These are phyloP conservation scores for Troides helena DNA, from an alignment of 2,888 invertebrate species.

Conservation along the genomic window DNA sequence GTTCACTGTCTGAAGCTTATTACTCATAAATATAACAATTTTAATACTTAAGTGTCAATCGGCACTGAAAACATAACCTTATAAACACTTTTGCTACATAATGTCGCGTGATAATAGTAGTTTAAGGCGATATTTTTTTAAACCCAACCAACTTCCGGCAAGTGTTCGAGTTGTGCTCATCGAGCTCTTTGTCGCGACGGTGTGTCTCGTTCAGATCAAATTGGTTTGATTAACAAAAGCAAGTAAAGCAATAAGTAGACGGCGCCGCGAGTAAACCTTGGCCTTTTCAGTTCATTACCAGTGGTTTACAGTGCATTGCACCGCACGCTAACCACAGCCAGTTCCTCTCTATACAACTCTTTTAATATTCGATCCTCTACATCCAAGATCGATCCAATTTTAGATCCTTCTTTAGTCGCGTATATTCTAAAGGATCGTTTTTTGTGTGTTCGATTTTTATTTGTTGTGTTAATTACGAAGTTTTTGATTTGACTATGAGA, in stretches of 20 bases:
- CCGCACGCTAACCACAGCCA: slow-evolving; percentile 23
- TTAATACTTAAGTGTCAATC: background rate
- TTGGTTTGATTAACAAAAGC: slow-evolving; percentile 25
- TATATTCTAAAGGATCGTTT: too few relatives aligned
- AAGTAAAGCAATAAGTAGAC: slow-evolving; percentile 25
- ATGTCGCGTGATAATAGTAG: slow-evolving; percentile 7
- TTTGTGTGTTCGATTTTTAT: too few relatives aligned
- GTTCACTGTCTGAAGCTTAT: too few relatives aligned
- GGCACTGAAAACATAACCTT: background rate
- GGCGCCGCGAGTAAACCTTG: slow-evolving; percentile 39
- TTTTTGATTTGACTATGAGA: too few relatives aligned
- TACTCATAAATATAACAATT: background rate
- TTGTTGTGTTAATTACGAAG: too few relatives aligned
- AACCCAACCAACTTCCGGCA: slow-evolving; percentile 2
- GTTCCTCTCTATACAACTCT: slow-evolving; percentile 21
- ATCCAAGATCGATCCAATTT: background rate
- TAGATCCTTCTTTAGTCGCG: background rate
- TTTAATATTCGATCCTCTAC: background rate
- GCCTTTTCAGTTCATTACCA: slow-evolving; percentile 43
- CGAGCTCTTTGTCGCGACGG: background rate
- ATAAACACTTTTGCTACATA: background rate
- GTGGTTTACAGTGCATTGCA: slow-evolving; percentile 35
- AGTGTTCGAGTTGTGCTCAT: slow-evolving; percentile 1
- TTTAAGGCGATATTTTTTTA: slow-evolving; percentile 1
- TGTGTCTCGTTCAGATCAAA: slow-evolving; percentile 11